phyloP scores from a whole-genome alignment of 2,888 invertebrate species.

The Parelbella ahira region DNA sequence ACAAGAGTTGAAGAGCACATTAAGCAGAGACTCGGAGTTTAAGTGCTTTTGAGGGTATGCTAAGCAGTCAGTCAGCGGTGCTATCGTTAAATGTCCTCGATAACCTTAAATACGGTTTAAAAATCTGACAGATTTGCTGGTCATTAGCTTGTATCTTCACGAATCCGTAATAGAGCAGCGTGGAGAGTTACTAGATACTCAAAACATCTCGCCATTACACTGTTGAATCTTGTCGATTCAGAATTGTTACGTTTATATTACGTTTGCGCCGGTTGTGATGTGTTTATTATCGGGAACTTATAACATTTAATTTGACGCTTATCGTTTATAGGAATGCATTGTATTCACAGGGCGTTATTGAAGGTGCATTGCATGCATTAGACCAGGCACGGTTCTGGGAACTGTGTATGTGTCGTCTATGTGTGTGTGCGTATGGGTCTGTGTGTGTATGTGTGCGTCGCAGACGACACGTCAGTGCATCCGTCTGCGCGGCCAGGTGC shows the following conservation, averaged over 20 bases:
- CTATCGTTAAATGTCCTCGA: no score
- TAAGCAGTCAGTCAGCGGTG: no score
- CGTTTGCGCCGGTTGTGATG: constrained; percentile 1
- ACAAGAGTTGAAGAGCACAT: no score
- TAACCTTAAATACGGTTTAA: no score
- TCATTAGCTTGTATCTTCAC: no score
- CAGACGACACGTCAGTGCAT: constrained; percentile 29
- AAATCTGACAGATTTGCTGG: no score
- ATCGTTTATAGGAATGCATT: constrained; percentile 56
- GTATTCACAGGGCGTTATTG: constrained; percentile 61
- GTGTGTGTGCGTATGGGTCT: constrained; percentile 17
- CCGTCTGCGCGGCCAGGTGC: constrained; percentile 39
- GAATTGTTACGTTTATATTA: constrained; percentile 1
- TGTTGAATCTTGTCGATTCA: no score
- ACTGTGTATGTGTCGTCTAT: constrained; percentile 28
- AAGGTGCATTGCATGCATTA: constrained; percentile 45
- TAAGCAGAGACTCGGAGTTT: no score
- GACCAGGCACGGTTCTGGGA: constrained; percentile 57
- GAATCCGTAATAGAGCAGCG: no score
- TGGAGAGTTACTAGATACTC: no score
- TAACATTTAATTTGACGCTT: constrained; percentile 51
- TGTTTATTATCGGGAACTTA: constrained; percentile 30
- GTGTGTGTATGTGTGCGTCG: constrained; percentile 11
- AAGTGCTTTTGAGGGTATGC: no score
- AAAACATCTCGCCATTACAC: no score